Evolutionary conservation across 2,888 invertebrate species (phyloP), one percentile per base, ranked within the genome.

Genomic region (Drosophila pullipes): DNA sequence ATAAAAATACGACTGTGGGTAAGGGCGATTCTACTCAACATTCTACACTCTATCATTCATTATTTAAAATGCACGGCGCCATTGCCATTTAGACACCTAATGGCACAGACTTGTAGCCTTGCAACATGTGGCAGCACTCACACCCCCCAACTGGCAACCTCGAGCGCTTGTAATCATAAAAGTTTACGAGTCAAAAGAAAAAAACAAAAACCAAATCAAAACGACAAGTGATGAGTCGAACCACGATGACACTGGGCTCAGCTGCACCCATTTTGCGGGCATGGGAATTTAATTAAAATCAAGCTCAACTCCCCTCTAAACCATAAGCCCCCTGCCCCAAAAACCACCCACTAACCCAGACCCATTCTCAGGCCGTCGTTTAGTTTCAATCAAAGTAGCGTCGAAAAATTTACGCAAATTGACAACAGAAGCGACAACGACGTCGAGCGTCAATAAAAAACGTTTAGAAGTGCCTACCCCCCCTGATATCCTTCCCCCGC

Each of bases 381-480:
- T 90, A 91, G 88, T 91, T 88, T 91, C 90, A 88, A 88, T 91
- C 88, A 91, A 91, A 89, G 87, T 75, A 60, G 77, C 78, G 79
- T 59, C 75, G 79, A 71, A 76, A 85, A 82, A 83, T 84, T 68
- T 67, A 83, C 83, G 65, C 71, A 88, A 85, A 88, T 85, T 85
- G 85, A 88, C 90, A 84, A 79, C 83, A 83, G 89, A 89, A 85
- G 89, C 78, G 85, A 89, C 88, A 60, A 52, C 69, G 62, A 54
- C 70, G 67, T 67, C 80, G 74, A 55, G 70, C 76, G 59, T 81
- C 79, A 75, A 84, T 90, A 89, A 89, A 83, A 89, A 87, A 73
- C 71, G 77, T 55, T 80, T 78, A 68, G 80, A 71, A 81, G 73
- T 68, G 71, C 63, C 73, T 6, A 4, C 44, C 35, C 16, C 4